These are phyloP conservation scores for Myopa tessellatipennis DNA, from an alignment of 2,888 invertebrate genomes.

Conservation along the genomic window DNA sequence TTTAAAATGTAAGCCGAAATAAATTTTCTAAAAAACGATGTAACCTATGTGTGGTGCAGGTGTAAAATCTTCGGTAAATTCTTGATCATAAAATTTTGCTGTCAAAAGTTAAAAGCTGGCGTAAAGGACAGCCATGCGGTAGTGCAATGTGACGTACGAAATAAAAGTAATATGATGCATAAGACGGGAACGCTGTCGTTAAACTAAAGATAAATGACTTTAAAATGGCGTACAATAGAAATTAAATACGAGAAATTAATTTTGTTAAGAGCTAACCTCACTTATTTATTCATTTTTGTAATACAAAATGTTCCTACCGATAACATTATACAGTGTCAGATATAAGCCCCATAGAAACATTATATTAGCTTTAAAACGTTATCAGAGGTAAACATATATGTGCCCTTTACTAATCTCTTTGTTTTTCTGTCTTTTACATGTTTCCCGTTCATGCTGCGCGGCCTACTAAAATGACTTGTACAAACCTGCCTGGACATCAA, in stretches of 20 bases:
- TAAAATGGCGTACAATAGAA: neutral
- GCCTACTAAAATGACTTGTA: neutral
- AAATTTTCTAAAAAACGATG: too few species aligned
- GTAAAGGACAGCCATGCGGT: too few species aligned
- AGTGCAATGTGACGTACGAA: too few species aligned
- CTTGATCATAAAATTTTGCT: too few species aligned
- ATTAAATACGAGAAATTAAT: constrained; percentile 4
- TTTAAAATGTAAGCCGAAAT: neutral
- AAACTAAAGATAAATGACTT: too few species aligned
- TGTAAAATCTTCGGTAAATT: too few species aligned
- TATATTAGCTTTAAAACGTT: constrained; percentile 96
- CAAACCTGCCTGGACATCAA: neutral
- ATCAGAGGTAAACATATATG: constrained; percentile 79
- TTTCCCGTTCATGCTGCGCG: constrained; percentile 39
- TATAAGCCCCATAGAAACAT: constrained; percentile 88
- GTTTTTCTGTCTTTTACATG: constrained; percentile 58
- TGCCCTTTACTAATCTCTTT: constrained; percentile 54
- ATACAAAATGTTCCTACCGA: constrained; percentile 91
- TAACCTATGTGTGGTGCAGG: too few species aligned
- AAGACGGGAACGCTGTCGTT: too few species aligned
- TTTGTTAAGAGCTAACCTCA: constrained; percentile 52
- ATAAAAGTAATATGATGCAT: too few species aligned
- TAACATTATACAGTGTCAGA: constrained; percentile 96
- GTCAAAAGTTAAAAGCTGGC: too few species aligned
- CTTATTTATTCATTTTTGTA: constrained; percentile 49